Evolutionary conservation across 2,113 vertebrate genomes (phyloP), one percentile per base, ranked within the genome.

Genomic region (Colinus virginianus): DNA sequence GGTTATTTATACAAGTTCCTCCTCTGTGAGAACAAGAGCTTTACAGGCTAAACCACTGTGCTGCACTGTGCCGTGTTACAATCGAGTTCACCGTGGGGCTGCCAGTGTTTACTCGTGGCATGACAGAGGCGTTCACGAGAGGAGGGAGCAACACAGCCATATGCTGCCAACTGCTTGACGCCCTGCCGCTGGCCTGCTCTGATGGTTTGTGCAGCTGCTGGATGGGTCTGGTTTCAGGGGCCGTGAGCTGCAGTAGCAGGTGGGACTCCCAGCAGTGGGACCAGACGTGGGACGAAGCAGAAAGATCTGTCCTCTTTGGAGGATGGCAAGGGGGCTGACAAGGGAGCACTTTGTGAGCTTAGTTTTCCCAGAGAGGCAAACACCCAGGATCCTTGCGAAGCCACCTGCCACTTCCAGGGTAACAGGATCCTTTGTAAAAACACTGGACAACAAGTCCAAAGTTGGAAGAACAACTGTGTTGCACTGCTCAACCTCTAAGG

Each of bases 211-310:
- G 87, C 97, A 97, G 97, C 97, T 97, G 96, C 80, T 78, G 34
- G 20, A 67, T 4, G 51, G 87, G 72, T 97, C 88, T 45, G 80
- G 75, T 97, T 97, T 97, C 97, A 96, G 45, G 85, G 72, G 76
- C 86, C 46, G 34, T 96, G 97, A 97, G 92, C 61, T 91, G 94
- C 77, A 77, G 95, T 70, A 97, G 90, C 97, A 97, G 97, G 97
- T 97, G 97, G 92, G 95, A 74, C 72, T 87, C 90, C n/a, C 34
- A 61, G 83, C 67, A 66, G 61, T 45, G 61, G 45, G 90, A 94
- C 63, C 80, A 91, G 86, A 63, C 36, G 10, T 0, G 0, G 66
- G 80, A 84, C 59, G 91, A 92, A 94, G 89, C 81, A 93, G 78
- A 84, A 83, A 61, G 94, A 84, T 86, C 59, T 5, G 9, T 91